Base-by-base conservation (phyloP, 1,140 invertebrate species). In the Lepidurus packardi region DNA sequence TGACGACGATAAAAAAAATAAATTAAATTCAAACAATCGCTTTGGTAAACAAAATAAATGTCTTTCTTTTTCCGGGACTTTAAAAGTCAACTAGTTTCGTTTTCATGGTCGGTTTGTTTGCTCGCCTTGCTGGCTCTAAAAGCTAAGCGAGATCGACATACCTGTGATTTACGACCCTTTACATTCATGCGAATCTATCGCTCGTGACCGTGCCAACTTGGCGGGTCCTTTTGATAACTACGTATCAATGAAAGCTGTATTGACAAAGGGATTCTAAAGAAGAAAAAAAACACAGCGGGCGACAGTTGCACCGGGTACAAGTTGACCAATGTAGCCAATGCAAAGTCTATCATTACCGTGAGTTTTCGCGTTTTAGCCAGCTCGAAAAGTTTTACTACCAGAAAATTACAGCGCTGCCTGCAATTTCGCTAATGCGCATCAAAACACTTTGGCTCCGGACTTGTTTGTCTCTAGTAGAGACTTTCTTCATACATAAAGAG, bases 121-220 rank as follows among this genome's bases (percentile, higher is more conserved):
- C 53, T 65, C 21, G 53, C 53, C 21, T 65, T 65, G 53, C 53
- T 65, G 53, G 53, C 53, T 4, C 53, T 65, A 65, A 65, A 65
- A 21, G 53, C 53, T 65, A 21, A 21, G 53, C 53, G 53, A 65
- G 53, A 65, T 65, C 21, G 53, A 65, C 53, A 65, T 16, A 65
- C 9, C 53, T 16, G 9, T 65, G 53, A 65, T 65, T 65, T 65
- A 65, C 53, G 53, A 65, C 53, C 53, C 53, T 65, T 65, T 21
- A 7, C 53, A 65, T 65, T 65, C 53, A 65, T n/a, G 53, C 53
- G 21, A 65, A 65, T 65, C 53, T 65, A 65, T 65, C 53, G 53
- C 16, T 65, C 53, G 53, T 65, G 21, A 65, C 53, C 13, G 53
- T 65, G 53, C 53, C 53, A 65, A 65, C 53, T 65, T 65, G 53